Base-by-base conservation (phyloP, 2,113 vertebrate genomes). In the Nematolebias whitei region DNA sequence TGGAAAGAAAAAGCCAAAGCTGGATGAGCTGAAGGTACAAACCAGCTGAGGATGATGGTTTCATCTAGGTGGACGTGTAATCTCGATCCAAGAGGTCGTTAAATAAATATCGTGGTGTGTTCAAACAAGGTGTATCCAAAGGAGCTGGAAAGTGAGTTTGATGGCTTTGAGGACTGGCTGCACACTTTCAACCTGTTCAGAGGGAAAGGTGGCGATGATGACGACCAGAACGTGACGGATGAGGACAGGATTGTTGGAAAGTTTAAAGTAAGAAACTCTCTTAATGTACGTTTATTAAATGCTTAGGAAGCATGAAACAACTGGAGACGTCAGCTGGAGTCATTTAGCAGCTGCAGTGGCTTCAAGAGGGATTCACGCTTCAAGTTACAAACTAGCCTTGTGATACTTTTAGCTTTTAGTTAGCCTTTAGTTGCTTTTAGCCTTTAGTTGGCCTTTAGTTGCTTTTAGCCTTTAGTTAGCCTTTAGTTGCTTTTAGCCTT, bases 121-220 rank as follows among this genome's bases (percentile, higher is more conserved):
- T 20, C 49, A 15, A 49, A 51, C 16, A 77, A 99, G 98, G 94
- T 99, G 59, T 99, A 93, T 85, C 91, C 94, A 55, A 99, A 96
- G 51, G 98, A 99, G 75, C 93, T 99, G 73, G 98, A 99, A 74
- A 26, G 83, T 0, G 95, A 98, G 15, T 99, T 94, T 16, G 92
- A 94, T 68, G 85, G 84, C 89, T 99, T 99, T 29, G 98, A 99
- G 74, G 98, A 99, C 79, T 99, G 98, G 97, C 92, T 99, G 50
- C 96, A 99, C 80, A 97, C 95, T 2, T 99, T 98, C 80, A 97
- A 93, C 88, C 91, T 99, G 70, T 93, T 94, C 54, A 92, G 97
- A 23, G 98, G 98, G 15, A 99, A 99, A 85, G 96, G 92, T 0
- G 96, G 96, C 0, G 96, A 99, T 9, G 94, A 96, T 0, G 97